Percentiles rank a stretch among this genome's conserved stretches.
phyloP scores from a whole-genome alignment of 1,140 invertebrate species.

The Spodoptera litura region DNA sequence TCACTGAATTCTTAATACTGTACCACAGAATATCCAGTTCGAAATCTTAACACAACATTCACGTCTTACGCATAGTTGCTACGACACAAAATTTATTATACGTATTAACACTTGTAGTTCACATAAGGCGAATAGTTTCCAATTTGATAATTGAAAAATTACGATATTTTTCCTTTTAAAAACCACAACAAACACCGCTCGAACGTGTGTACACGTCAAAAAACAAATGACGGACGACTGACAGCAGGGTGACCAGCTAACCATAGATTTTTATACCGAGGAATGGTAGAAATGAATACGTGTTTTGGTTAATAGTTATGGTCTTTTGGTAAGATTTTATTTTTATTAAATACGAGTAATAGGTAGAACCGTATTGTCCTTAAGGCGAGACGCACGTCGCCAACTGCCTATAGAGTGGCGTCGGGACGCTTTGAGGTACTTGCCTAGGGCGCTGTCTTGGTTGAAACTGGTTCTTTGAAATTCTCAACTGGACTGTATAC shows the following conservation, averaged over 20 bases:
- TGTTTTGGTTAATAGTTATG: too few relatives aligned
- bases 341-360: too few relatives aligned
- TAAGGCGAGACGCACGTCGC: too few relatives aligned
- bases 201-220: constrained; percentile 50
- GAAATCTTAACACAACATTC: background rate
- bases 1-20: constrained; percentile 17
- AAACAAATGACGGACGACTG: constrained; percentile 43
- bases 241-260: constrained; percentile 26
- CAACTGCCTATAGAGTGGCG: too few relatives aligned
- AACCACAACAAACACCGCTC: constrained; percentile 49
- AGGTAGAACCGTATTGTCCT: too few relatives aligned
- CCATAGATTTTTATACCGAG: background rate
- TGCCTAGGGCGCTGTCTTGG: too few relatives aligned
- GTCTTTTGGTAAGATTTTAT: too few relatives aligned
- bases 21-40: constrained; percentile 11
- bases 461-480: too few relatives aligned
- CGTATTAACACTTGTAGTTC: constrained; percentile 26
- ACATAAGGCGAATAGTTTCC: constrained; percentile 16
- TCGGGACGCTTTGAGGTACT: too few relatives aligned
- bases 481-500: too few relatives aligned
- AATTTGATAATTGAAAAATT: constrained; percentile 28
- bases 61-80: background rate
- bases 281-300: background rate
- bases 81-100: background rate
- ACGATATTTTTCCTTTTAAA: constrained; percentile 30